Conservation (phyloP, 2,797 vertebrate genomes). For the Manis crassicaudata region DNA sequence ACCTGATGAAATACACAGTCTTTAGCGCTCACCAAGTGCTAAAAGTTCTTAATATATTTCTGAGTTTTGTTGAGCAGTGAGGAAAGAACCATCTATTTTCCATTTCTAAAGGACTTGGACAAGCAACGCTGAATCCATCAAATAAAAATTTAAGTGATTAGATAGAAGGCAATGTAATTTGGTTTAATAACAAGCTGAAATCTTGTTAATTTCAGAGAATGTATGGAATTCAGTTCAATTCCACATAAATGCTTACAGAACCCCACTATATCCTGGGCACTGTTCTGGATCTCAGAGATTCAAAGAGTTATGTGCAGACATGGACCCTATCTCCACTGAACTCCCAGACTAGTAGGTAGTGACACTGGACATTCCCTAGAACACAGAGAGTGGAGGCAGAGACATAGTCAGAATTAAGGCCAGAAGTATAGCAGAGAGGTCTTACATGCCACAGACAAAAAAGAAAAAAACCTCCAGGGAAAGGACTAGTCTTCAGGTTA, state of each 20-base stretch:
- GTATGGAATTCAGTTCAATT: not conserved
- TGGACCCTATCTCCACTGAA: not conserved
- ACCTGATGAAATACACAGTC: constrained; percentile 11
- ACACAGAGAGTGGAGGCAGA: not conserved
- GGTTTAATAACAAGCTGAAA: constrained; percentile 39
- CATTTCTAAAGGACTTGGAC: constrained; percentile 51
- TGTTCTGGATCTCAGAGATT: not conserved
- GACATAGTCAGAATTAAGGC: not conserved
- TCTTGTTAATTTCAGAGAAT: not conserved
- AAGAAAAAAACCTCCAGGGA: not conserved
- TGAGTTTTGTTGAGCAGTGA: constrained; percentile 26
- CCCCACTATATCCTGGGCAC: not conserved
- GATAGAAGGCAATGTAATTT: constrained; percentile 16
- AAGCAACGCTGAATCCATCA: constrained; percentile 52
- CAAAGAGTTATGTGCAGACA: not conserved
- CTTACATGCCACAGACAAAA: not conserved
- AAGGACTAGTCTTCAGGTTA: not conserved
- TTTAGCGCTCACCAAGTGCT: constrained; percentile 16
- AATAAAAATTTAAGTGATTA: constrained; percentile 15
- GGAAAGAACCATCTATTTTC: constrained; percentile 50
- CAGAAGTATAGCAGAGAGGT: not conserved
- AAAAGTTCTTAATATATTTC: constrained; percentile 49
- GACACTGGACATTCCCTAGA: not conserved
- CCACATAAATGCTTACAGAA: not conserved
- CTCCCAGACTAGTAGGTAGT: not conserved